A percentile compares a stretch with the other conserved stretches of the same genome.
These are phyloP conservation scores for Fragum sueziense DNA, from an alignment of 2,888 invertebrate genomes.

Conservation along the genomic window DNA sequence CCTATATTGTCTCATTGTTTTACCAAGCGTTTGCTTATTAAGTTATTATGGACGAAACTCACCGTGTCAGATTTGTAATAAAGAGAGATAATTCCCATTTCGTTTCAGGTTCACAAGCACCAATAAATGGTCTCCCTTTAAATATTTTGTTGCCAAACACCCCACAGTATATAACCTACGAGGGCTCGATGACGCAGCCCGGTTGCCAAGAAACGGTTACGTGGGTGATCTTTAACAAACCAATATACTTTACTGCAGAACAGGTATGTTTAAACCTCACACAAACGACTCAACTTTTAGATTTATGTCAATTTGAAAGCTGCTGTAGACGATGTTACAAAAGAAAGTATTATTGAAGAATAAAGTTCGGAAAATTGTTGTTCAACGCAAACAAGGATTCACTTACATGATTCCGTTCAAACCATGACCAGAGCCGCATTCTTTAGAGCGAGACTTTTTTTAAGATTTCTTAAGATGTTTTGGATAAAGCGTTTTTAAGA, in stretches of 20 bases:
- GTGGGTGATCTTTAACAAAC: conserved; percentile 99
- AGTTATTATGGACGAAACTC: too few relatives aligned
- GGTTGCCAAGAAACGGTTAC: conserved; percentile 99
- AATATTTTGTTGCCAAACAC: conserved; percentile 88
- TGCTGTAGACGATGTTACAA: background rate
- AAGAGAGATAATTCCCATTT: too few relatives aligned
- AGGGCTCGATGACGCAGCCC: conserved; percentile 98
- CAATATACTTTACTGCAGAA: conserved; percentile 97
- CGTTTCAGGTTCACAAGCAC: conserved; percentile 58
- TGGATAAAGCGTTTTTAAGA: too few relatives aligned
- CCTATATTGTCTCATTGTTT: too few relatives aligned
- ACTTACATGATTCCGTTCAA: background rate
- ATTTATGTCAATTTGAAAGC: background rate
- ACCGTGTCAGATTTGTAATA: too few relatives aligned
- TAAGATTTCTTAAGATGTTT: too few relatives aligned
- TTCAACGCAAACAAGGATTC: background rate
- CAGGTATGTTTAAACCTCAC: conserved; percentile 87
- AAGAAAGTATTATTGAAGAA: background rate
- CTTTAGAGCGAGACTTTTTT: too few relatives aligned
- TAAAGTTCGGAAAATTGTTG: too few relatives aligned
- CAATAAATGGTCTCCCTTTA: conserved; percentile 58
- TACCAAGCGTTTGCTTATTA: too few relatives aligned
- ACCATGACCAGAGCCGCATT: too few relatives aligned
- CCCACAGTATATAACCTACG: conserved; percentile 97
- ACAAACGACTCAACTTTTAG: background rate